Percentiles rank a stretch among this genome's conserved stretches.
Evolutionary conservation across 2,888 invertebrate species (phyloP).

Genomic region (Cryptocephalus primarius): DNA sequence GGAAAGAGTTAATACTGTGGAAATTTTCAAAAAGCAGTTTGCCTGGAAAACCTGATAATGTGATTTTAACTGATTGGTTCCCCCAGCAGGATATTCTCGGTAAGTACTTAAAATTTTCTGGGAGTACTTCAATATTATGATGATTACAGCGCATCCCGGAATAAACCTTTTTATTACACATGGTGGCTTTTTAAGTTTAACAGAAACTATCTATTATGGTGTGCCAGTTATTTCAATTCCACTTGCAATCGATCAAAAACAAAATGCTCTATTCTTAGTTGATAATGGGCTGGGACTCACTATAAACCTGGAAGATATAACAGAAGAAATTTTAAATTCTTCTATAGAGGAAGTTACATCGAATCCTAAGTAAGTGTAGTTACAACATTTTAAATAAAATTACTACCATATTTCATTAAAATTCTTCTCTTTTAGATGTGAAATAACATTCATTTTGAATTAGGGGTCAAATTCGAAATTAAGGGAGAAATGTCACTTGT

Average conservation of each 20-base stretch:
- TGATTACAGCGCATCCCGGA: constrained; percentile 39
- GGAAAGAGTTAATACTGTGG: constrained; percentile 56
- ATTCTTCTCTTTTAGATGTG: too few relatives aligned
- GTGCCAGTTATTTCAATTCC: constrained; percentile 43
- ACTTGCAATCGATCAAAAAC: constrained; percentile 40
- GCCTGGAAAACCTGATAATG: constrained; percentile 29
- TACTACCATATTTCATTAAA: too few relatives aligned
- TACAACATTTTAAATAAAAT: too few relatives aligned
- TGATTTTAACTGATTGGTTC: constrained; percentile 30
- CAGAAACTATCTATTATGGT: constrained; percentile 42
- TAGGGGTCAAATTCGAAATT: too few relatives aligned
- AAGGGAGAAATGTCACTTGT: too few relatives aligned
- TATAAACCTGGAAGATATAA: too few relatives aligned
- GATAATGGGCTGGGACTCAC: constrained; percentile 18
- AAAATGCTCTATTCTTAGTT: constrained; percentile 37
- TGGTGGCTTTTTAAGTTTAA: constrained; percentile 47
- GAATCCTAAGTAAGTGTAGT: too few relatives aligned
- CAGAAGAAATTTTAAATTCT: too few relatives aligned
- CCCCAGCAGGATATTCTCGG: constrained; percentile 35
- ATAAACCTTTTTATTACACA: constrained; percentile 47
- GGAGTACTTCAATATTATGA: too few relatives aligned
- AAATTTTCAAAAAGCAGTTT: constrained; percentile 44
- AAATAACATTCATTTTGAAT: too few relatives aligned
- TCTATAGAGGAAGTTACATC: too few relatives aligned
- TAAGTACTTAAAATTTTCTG: constrained; percentile 29